Base-by-base conservation (phyloP, 30 jellyfish, hydroid and myxozoan species). In the Clytia hemisphaerica region DNA sequence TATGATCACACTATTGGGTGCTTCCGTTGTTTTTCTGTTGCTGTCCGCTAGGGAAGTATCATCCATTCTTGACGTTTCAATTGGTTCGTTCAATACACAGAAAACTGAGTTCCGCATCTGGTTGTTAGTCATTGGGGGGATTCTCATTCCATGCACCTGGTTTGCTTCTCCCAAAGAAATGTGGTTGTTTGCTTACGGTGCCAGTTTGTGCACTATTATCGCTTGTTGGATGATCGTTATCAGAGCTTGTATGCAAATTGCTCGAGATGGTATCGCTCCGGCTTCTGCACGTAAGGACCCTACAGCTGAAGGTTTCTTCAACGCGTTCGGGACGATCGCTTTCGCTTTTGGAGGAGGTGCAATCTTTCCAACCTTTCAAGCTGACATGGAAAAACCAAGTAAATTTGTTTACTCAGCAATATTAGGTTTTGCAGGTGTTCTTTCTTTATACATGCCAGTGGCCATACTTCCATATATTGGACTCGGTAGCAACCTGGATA, bases 261-360 rank as follows among this genome's bases (percentile, higher is more conserved):
- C 37, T 4, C 55, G 40, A 58, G 22, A 59, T 5, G 57, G 83
- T 10, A 37, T 31, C 9, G 45, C 77, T 5, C 70, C 82, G 3
- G 14, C 18, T 5, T 15, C 53, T 6, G 68, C 76, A 50, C 32
- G 30, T 15, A 30, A 21, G 28, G 55, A 64, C 25, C 75, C 72
- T 29, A 74, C 87, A 0, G 85, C 76, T 6, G 92, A 78, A 26
- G 76, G 95, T 2, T 76, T 89, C 35, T 89, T 89, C 66, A 28
- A 66, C 0, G 95, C 95, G 0, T 82, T 89, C 44, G 98, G 95
- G 2, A 89, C 98, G 26, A 89, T 81, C 0, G 93, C 94, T 6
- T 89, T 89, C 62, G 61, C 98, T 0, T 89, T 89, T 72, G 94
- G 95, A 0, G 98, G 98, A 9, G 95, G 92, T 16, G 33, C 98